A percentile compares a stretch with the other conserved stretches of the same genome.
These are phyloP conservation scores for Stenoptilia bipunctidactyla DNA, from an alignment of 2,888 invertebrate species.

Conservation along the genomic window DNA sequence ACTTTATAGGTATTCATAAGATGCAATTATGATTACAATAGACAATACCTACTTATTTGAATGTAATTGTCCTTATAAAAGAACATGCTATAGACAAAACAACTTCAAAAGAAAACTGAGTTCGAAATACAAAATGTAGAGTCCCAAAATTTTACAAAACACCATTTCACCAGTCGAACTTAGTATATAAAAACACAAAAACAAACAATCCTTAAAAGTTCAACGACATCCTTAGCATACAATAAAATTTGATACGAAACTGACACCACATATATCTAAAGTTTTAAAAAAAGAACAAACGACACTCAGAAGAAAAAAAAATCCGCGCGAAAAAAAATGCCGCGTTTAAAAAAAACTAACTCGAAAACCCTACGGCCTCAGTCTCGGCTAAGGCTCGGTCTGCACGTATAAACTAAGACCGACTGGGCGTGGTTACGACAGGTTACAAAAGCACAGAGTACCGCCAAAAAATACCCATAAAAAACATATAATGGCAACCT, in stretches of 20 bases:
- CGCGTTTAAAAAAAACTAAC: slow-evolving; percentile 34
- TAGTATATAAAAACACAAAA: slow-evolving; percentile 18
- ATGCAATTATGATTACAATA: no score
- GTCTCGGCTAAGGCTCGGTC: slow-evolving; percentile 55
- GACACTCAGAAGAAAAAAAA: slow-evolving; percentile 31
- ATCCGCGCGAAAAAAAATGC: slow-evolving; percentile 52
- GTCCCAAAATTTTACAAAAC: no score
- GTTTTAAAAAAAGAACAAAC: slow-evolving; percentile 10
- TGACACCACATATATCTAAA: slow-evolving; percentile 39
- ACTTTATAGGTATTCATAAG: no score
- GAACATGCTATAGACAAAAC: slow-evolving; percentile 30
- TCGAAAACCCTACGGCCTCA: slow-evolving; percentile 48
- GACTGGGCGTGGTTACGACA: slow-evolving; percentile 62
- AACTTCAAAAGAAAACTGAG: slow-evolving; percentile 36
- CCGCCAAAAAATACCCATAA: slow-evolving; percentile 69
- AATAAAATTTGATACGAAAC: slow-evolving; percentile 21
- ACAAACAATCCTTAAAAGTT: slow-evolving; percentile 16
- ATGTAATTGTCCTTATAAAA: no score
- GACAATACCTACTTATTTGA: no score
- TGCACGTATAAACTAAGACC: slow-evolving; percentile 43
- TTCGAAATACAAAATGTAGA: slow-evolving; percentile 15
- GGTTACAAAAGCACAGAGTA: slow-evolving; percentile 59
- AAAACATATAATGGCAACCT: slow-evolving; percentile 67
- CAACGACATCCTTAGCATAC: slow-evolving; percentile 6
- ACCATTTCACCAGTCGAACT: slow-evolving; percentile 1